Base-by-base conservation (phyloP, 2,888 invertebrate genomes). In the Protonemura montana region DNA sequence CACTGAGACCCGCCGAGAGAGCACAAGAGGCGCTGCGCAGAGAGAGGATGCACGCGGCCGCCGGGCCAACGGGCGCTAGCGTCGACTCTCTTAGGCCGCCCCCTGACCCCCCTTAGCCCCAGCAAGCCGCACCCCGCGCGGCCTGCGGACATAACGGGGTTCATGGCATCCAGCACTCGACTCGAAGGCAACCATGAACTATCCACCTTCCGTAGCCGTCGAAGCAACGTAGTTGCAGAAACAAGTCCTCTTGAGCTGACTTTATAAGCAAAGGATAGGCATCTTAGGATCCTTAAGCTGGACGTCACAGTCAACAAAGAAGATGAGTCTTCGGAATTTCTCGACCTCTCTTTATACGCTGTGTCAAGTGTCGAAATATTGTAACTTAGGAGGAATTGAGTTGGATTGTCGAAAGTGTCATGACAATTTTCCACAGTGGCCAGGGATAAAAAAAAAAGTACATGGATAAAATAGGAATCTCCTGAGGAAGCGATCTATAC, bases 21-120 rank as follows among this genome's bases (percentile, higher is more conserved):
- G 21, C 59, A 21, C 59, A 59, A 59, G 59, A 59, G 59, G 59
- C 21, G 13, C 59, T 35, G 59, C 21, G 13, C 59, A 13, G 59
- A 59, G 59, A 59, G 59, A 59, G 59, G 59, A 59, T 59, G 59
- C 59, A 21, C 59, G 59, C 59, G 59, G 59, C 59, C 59, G 59
- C 59, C 59, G 59, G 59, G 59, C 13, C 59, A 59, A 59, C 59
- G 59, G 59, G 59, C 59, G 59, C 59, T 59, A 59, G 59, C 59
- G 59, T 59, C 59, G 59, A 59, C 59, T 59, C 59, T 59, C 59
- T 59, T 59, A 10, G 59, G 21, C 59, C 59, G 59, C 59, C 59
- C 59, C 59, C 59, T 59, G 59, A 2, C 59, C 59, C 59, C 59
- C 59, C 21, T 21, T 21, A 16, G 59, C 59, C 59, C 7, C 59